Evolutionary conservation across 2,113 vertebrate species (phyloP), one percentile per base, ranked within the genome.

Genomic region (Albula glossodonta): DNA sequence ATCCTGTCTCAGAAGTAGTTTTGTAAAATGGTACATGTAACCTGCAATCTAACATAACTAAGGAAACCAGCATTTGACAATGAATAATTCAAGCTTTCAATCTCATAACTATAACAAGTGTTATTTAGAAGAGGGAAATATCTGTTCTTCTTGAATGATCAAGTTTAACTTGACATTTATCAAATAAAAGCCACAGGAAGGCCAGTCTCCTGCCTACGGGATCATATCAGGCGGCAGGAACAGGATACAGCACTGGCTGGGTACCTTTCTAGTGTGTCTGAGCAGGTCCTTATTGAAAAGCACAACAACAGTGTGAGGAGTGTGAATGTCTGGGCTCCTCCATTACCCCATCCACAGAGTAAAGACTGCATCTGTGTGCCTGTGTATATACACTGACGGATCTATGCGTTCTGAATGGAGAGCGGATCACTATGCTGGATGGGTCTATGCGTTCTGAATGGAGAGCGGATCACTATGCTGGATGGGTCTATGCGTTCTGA

Each of bases 181-280:
- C 70, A 9, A 19, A 74, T 31, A 74, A 74, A 22, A 74, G 22
- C 9, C 19, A 74, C n/a, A 74, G 3, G 70, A 74, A 31, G 10
- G 10, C 5, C 70, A 31, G n/a, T 10, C n/a, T 74, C 17, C 60
- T 19, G 17, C 60, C 70, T 74, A 10, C 70, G 31, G 70, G 8
- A 10, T 1, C 6, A 31, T 9, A 13, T 74, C 8, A 74, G n/a
- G 60, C 11, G 70, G 22, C 22, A n/a, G 9, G 7, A 15, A 70
- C 86, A 88, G 88, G 17, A 81, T 22, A 4, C 48, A 22, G 19
- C 12, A 8, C 50, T 49, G 79, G 8, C 31, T 17, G 74, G 85
- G 31, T 41, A 41, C 31, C 31, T 41, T 41, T 41, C 31, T 41
- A 41, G 31, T 41, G 31, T 41, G 31, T 41, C 31, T 41, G 31